Percentiles rank a stretch among this genome's conserved stretches.
Conservation (phyloP, 2,113 vertebrate species). For the Paratilapia polleni region DNA sequence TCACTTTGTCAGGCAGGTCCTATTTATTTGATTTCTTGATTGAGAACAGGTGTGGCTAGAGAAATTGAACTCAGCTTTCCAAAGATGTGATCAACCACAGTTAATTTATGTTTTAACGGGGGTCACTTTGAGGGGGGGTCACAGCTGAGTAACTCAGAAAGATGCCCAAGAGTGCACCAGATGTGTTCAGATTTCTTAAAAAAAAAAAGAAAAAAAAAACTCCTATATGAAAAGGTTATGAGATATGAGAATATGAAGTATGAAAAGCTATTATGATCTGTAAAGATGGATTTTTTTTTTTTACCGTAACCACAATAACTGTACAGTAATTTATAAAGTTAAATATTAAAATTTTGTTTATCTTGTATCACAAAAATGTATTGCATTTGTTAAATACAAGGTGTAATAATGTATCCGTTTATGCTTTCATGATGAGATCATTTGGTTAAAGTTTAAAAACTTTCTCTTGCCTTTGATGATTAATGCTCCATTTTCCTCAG, state of each 20-base stretch:
- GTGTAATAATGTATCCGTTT: neutral
- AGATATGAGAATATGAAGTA: neutral
- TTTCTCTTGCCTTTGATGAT: conserved; percentile 60
- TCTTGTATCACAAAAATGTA: too few species aligned
- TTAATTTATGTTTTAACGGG: too few species aligned
- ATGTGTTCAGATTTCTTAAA: neutral
- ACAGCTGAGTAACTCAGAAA: neutral
- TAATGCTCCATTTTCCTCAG: conserved; percentile 33
- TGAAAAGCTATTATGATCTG: neutral
- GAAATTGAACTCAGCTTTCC: too few species aligned
- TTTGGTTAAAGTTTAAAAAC: neutral
- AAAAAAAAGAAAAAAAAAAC: neutral
- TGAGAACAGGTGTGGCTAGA: too few species aligned
- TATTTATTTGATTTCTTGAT: too few species aligned
- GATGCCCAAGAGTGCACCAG: neutral
- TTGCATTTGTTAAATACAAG: too few species aligned
- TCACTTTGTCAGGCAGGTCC: too few species aligned
- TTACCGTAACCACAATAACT: neutral
- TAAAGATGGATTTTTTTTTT: neutral
- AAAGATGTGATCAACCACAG: too few species aligned
- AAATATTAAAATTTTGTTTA: too few species aligned
- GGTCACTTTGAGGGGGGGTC: too few species aligned
- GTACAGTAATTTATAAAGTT: too few species aligned
- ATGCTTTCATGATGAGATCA: neutral
- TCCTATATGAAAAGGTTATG: neutral